A percentile compares a stretch with the other conserved stretches of the same genome.
Conservation (phyloP, 1,140 invertebrate genomes). For the Drosophila santomea region DNA sequence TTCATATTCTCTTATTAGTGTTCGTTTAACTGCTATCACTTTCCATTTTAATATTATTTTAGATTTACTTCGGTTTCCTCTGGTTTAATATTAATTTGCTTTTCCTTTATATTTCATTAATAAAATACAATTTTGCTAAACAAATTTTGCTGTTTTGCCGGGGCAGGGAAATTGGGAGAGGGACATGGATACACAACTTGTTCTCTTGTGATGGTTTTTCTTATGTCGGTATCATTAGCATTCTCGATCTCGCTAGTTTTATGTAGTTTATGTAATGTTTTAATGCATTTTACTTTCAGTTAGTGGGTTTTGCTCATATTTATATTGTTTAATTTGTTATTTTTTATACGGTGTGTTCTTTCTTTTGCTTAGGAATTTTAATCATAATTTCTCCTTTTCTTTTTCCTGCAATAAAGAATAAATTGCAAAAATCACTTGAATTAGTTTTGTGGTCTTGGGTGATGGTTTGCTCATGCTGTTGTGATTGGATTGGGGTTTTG, state of each 20-base stretch:
- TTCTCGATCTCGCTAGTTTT: conserved; percentile 57
- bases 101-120: conserved; percentile 43
- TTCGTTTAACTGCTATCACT: conserved; percentile 79
- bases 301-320: conserved; percentile 45
- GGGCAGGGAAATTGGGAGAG: neutral
- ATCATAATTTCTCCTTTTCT: conserved; percentile 85
- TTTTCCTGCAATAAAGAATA: conserved; percentile 83
- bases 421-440: conserved; percentile 61
- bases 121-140: conserved; percentile 77
- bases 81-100: conserved; percentile 56
- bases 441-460: conserved; percentile 39
- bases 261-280: conserved; percentile 61
- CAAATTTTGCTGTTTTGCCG: conserved; percentile 52
- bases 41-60: conserved; percentile 63
- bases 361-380: conserved; percentile 77
- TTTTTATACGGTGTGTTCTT: conserved; percentile 48
- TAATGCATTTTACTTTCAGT: conserved; percentile 49
- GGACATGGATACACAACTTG: conserved; percentile 38
- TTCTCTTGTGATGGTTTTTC: conserved; percentile 23
- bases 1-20: conserved; percentile 49
- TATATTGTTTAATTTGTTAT: conserved; percentile 45
- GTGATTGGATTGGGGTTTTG: conserved; percentile 18
- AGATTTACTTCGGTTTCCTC: conserved; percentile 29
- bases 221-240: conserved; percentile 23
- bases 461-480: conserved; percentile 29